Base-by-base conservation (phyloP, 2,113 vertebrate species). In the Sylvilagus bachmani region DNA sequence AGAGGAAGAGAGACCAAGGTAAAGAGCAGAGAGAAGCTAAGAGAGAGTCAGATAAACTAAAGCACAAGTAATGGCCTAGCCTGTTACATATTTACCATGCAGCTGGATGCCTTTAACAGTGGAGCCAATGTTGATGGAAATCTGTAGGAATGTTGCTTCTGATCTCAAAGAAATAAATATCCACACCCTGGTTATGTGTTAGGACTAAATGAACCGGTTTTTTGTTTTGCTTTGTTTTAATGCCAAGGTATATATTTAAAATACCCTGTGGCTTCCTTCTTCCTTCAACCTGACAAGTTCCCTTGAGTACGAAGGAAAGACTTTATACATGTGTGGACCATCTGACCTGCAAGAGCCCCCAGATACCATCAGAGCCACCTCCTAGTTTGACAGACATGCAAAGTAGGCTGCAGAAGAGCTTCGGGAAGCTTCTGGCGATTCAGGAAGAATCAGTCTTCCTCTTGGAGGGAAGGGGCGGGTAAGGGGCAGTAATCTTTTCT, bases 101-200 rank as follows among this genome's bases (percentile, higher is more conserved):
- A 93, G 91, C 78, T 86, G 11, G 89, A 66, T 87, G 14, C 21
- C 24, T 92, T 85, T 91, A 87, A 93, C 22, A 49, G 6, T 74
- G 14, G 49, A 94, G 78, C 85, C 22, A 83, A 82, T 93, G 95
- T 86, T 93, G 36, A 74, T 73, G 62, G 25, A 94, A 93, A 93
- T 67, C 86, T 86, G 86, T 73, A 89, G 61, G 6, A 88, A 33
- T 93, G 29, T 84, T 53, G 9, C 31, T 64, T 94, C 73, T 92
- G 21, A 73, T 36, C 66, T 64, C 53, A 82, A 88, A 86, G 31
- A 80, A 96, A 38, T 83, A 91, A 75, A 31, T 86, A 86, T 61
- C 36, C 33, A 70, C 0, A 89, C 49, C 16, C 77, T 91, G 10
- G n/a, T 89, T 82, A 53, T 73, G 51, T 67, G 25, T 33, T 93